Base-by-base conservation (phyloP, 1,140 invertebrate genomes). In the Harpegnathos saltator region DNA sequence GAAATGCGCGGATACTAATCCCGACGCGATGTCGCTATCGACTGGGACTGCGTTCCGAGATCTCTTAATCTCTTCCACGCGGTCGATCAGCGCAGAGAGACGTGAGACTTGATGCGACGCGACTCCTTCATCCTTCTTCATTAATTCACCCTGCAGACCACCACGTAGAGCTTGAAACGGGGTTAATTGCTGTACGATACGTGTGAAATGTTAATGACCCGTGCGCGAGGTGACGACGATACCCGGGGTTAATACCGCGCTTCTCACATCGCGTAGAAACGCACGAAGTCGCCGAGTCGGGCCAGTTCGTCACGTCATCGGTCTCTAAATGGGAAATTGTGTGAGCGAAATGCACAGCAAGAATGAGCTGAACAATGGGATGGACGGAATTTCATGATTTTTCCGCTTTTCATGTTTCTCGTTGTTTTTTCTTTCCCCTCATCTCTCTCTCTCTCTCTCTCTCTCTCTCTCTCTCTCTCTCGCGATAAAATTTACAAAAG, bases 171-270 rank as follows among this genome's bases (percentile, higher is more conserved):
- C 62, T 52, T 62, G n/a, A 72, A 58, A 26, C 66, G 52, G 33
- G 75, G 85, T 89, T 87, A 89, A 87, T 87, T 89, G 86, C 84
- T 85, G 54, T 71, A 83, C 82, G 69, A 85, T 87, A 89, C 84
- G 78, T 73, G 69, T 86, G 66, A 89, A 89, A 87, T 88, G 84
- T 89, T 89, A 89, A 89, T 87, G 88, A 89, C 77, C 75, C 82
- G 50, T 62, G 63, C 59, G 69, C 52, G 69, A 82, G 29, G 38
- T 73, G 69, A 62, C 68, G 56, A 82, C 44, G 15, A 62, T 11
- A 44, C 22, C 9, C 33, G 33, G 19, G 50, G 44, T 82, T 82
- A 62, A 82, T 71, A 22, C 33, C 54, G 15, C 26, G 24, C 14
- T 22, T 19, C 38, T 26, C 19, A 44, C 26, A 7, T 1, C 54